These are phyloP conservation scores for Leptopilina myrica DNA, from an alignment of 2,888 invertebrate genomes.

Conservation along the genomic window DNA sequence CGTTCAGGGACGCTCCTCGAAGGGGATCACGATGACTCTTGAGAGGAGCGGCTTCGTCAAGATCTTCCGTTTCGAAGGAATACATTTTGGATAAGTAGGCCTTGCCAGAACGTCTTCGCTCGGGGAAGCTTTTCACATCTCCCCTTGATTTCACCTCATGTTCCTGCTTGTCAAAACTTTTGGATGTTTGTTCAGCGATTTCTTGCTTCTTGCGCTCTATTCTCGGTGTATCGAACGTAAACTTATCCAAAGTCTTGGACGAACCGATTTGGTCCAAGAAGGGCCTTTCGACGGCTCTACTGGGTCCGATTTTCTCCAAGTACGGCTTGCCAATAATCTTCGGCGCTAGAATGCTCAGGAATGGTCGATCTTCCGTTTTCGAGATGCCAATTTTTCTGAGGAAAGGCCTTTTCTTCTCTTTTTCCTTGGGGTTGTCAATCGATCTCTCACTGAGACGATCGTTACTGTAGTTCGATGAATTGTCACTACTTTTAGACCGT, in stretches of 20 bases:
- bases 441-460: slow-evolving; percentile 69
- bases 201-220: slow-evolving; percentile 43
- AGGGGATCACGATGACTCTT: slow-evolving; percentile 65
- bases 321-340: slow-evolving; percentile 72
- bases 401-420: slow-evolving; percentile 70
- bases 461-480: slow-evolving; percentile 72
- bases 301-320: slow-evolving; percentile 73
- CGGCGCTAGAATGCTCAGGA: slow-evolving; percentile 69
- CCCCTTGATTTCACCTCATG: slow-evolving; percentile 7
- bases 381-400: slow-evolving; percentile 73
- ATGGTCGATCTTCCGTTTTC: slow-evolving; percentile 72
- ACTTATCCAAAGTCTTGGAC: slow-evolving; percentile 72
- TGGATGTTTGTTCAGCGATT: slow-evolving; percentile 41
- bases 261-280: slow-evolving; percentile 72
- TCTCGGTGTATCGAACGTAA: slow-evolving; percentile 66
- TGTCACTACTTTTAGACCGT: slow-evolving; percentile 74
- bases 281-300: slow-evolving; percentile 71
- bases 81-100: slow-evolving; percentile 73
- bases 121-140: slow-evolving; percentile 44
- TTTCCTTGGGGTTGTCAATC: slow-evolving; percentile 60
- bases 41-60: slow-evolving; percentile 60
- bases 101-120: slow-evolving; percentile 67
- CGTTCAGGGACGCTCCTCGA: slow-evolving; percentile 68
- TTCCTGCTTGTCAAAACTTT: slow-evolving; percentile 30
- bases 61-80: slow-evolving; percentile 73